Evolutionary conservation across 2,797 vertebrate genomes (phyloP), one percentile per base, ranked within the genome.

Genomic region (Psittacula derbiana): DNA sequence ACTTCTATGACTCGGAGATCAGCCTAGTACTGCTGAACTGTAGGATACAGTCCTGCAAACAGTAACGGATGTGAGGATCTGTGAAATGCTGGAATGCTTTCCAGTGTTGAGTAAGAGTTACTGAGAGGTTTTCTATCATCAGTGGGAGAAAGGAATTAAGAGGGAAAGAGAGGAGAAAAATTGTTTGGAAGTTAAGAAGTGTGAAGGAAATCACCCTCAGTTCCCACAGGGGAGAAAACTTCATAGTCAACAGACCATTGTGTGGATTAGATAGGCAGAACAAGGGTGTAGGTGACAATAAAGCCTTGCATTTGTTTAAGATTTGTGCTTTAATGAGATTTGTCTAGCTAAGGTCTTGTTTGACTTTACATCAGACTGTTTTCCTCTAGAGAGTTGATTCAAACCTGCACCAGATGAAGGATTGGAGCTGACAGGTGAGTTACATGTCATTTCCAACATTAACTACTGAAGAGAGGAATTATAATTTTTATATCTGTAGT

Each of bases 251-350:
- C 46, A 90, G 62, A 55, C 16, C 17, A 9, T 70, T 85, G 41
- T n/a, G 40, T 79, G 66, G 40, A 90, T 92, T 88, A 84, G 50
- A 61, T 43, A 64, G 60, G 69, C 75, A 92, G 64, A 88, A 49
- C 33, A 75, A 73, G 30, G 27, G n/a, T 67, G 41, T 67, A 91
- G 70, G 76, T 92, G 92, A 84, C 66, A 81, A 12, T 73, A 53
- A 80, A 93, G 30, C 44, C 61, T 85, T 73, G 30, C 33, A 2
- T 85, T 96, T 93, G 46, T 73, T 88, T 80, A 66, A 80, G 58
- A 46, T 61, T 94, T 90, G n/a, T 72, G 52, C 75, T 94, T 93
- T 91, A 87, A 85, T 50, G 61, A 90, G 71, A 76, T 88, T 88
- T 80, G 40, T 82, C 64, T 76, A 69, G 41, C 31, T 91, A 50